Base-by-base conservation (phyloP, 2,888 invertebrate genomes). In the Rhingia campestris region DNA sequence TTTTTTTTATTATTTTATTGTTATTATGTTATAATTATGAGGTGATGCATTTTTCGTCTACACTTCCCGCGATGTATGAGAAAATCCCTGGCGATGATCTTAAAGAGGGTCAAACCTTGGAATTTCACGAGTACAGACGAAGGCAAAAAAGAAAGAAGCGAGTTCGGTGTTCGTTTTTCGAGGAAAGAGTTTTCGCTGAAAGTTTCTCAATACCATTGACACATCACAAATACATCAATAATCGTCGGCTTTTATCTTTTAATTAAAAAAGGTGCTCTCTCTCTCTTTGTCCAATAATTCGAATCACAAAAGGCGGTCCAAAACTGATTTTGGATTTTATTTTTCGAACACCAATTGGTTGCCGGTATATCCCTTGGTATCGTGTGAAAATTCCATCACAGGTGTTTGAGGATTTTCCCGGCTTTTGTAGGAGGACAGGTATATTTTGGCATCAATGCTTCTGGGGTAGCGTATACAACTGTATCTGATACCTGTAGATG, bases 1-100 rank as follows among this genome's bases (percentile, higher is more conserved):
- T 59, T 22, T 22, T 22, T 22, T 22, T n/a, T n/a, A n/a, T n/a
- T 64, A 56, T 64, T 69, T 75, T 75, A 75, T 75, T 67, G 69
- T 70, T 64, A 64, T 81, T 64, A 66, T 81, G 70, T 76, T 66
- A 72, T 81, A 74, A 74, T 74, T 66, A 66, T 66, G 70, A 61
- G 73, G 54, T 59, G 72, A 58, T 7, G 12, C 12, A 33, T 74
- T 56, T 33, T 53, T 53, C 45, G 41, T 54, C 45, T 35, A 47
- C 30, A 10, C 33, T 53, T 56, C 56, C 32, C 10, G 37, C 56
- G 32, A 51, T 45, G 56, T 58, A 70, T 81, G 81, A 45, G 81
- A 81, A 81, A 80, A 74, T 67, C 61, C 47, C 49, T 56, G 59
- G 41, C 12, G 75, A 37, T 76, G 67, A 74, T 80, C 80, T 69